Conservation (phyloP, 2,797 vertebrate genomes). For the Tamandua tetradactyla region DNA sequence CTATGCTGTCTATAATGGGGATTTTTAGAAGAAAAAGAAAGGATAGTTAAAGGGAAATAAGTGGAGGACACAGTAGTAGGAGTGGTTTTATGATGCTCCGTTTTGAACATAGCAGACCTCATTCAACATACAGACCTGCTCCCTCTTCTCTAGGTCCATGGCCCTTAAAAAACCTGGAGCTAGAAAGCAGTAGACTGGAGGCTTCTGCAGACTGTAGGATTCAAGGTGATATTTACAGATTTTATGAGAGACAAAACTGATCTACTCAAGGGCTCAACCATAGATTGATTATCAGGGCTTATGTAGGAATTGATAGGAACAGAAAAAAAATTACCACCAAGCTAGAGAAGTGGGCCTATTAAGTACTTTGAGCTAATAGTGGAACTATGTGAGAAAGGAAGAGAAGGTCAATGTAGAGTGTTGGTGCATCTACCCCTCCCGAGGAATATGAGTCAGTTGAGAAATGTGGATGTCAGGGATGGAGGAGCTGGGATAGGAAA, state of each 20-base stretch:
- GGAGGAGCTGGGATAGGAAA: background rate
- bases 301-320: conserved; percentile 49
- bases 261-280: conserved; percentile 44
- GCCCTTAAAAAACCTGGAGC: conserved; percentile 72
- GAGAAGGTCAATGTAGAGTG: conserved; percentile 54
- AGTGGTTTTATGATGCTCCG: conserved; percentile 64
- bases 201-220: conserved; percentile 72
- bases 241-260: conserved; percentile 65
- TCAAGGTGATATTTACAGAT: conserved; percentile 69
- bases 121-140: conserved; percentile 73
- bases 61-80: background rate
- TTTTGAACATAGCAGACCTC: conserved; percentile 42
- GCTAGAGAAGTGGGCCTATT: conserved; percentile 58
- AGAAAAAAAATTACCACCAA: conserved; percentile 52
- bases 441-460: background rate
- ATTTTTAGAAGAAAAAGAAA: background rate
- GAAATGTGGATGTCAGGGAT: conserved; percentile 23
- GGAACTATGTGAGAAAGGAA: conserved; percentile 51
- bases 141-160: conserved; percentile 75
- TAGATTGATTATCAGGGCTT: conserved; percentile 60
- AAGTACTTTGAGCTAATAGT: conserved; percentile 41
- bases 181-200: conserved; percentile 76
- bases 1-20: background rate
- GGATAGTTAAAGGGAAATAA: background rate
- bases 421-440: conserved; percentile 13